Evolutionary conservation across 2,113 vertebrate species (phyloP), one percentile per base, ranked within the genome.

Genomic region (Sialia sialis): DNA sequence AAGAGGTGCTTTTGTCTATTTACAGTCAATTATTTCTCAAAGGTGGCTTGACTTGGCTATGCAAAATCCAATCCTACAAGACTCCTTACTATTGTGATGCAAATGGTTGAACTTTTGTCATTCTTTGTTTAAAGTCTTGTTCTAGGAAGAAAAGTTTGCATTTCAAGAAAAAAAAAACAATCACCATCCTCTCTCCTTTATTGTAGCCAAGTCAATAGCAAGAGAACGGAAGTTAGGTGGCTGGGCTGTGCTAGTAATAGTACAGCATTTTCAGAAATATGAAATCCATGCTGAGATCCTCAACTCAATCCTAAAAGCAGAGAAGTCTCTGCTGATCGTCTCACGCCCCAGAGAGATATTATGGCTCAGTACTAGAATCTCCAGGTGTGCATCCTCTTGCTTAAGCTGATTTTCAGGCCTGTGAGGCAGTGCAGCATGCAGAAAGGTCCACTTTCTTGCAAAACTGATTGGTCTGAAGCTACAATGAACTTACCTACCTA

Each of bases 41-140:
- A 96, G 30, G n/a, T 87, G 23, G 26, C 51, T 94, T 89, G 63
- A 77, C 68, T 94, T 34, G 67, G 39, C 69, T 76, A 51, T 29
- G 4, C 88, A 83, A 94, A 87, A 79, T 27, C 56, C 84, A 85
- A 92, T 49, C 46, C 87, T 89, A 93, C 82, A 96, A 90, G 89
- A 77, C 29, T 84, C 44, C 85, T 88, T 95, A 81, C 23, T 36
- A 72, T 72, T 74, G 49, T 89, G 95, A 87, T 79, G 66, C 83
- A 85, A 80, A 64, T 16, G 56, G 95, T 92, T 93, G 60, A 7
- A 44, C 29, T 49, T 94, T 62, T 30, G 21, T 67, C 4, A 48
- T 93, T 94, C 85, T 77, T 93, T 94, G 62, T 46, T 93, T 55
- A 48, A 29, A 89, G 29, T 19, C 86, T 67, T 81, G 11, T 38